phyloP scores from a whole-genome alignment of 2,113 vertebrate genomes.

The Sapayoa aenigma region DNA sequence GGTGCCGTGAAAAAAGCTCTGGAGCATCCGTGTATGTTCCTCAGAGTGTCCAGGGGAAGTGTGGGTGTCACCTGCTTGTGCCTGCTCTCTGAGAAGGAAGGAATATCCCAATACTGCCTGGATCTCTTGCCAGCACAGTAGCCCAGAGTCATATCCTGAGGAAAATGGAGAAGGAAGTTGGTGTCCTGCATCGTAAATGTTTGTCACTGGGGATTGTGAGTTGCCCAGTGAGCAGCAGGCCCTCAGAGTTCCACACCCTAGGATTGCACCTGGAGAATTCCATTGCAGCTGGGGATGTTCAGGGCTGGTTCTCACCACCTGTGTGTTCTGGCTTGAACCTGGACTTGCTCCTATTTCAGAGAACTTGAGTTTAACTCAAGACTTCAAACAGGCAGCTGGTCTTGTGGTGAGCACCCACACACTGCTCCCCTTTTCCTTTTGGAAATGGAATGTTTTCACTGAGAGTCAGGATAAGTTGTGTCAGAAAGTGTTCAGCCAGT shows the following conservation, averaged over 20 bases:
- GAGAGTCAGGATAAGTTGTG: too few relatives aligned
- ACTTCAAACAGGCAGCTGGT: neutral
- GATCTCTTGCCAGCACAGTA: neutral
- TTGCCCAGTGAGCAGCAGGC: neutral
- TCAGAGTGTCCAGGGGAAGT: neutral
- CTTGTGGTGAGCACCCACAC: neutral
- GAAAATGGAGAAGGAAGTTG: neutral
- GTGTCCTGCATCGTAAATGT: neutral
- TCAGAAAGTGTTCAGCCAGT: neutral
- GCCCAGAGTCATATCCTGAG: neutral
- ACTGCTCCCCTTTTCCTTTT: neutral
- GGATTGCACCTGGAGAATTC: neutral
- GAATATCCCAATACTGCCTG: accelerated
- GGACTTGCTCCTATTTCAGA: neutral
- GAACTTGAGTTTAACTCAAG: neutral
- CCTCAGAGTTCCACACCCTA: neutral
- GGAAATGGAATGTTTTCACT: neutral
- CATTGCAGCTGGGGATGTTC: neutral
- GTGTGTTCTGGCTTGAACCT: neutral
- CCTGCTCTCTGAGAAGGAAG: neutral
- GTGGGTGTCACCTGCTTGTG: neutral
- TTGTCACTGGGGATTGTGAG: neutral
- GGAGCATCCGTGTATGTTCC: neutral
- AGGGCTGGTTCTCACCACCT: neutral
- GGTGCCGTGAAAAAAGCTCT: neutral